Evolutionary conservation across 2,888 invertebrate species (phyloP).

Genomic region (Drosophila longiperda): DNA sequence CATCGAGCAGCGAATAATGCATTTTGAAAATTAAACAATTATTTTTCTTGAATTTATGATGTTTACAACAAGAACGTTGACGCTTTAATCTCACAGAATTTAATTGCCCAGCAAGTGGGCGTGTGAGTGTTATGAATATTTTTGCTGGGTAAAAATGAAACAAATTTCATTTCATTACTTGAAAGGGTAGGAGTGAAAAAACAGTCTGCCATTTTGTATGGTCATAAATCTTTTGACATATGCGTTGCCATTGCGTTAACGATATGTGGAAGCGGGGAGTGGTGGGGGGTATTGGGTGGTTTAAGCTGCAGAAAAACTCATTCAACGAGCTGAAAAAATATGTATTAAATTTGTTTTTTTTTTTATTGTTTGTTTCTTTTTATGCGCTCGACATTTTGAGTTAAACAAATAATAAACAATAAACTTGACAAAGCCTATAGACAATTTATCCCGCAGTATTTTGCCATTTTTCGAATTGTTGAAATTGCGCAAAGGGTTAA

Average conservation of each 20-base stretch:
- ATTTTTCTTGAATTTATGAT: conserved; percentile 59
- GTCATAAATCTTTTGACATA: conserved; percentile 76
- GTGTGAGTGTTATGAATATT: conserved; percentile 7
- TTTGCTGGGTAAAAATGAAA: conserved; percentile 60
- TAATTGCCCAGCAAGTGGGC: conserved; percentile 44
- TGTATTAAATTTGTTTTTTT: conserved; percentile 65
- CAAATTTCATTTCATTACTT: conserved; percentile 75
- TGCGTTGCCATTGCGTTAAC: conserved; percentile 56
- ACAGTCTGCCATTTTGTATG: conserved; percentile 58
- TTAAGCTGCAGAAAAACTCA: conserved; percentile 5
- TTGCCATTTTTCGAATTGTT: conserved; percentile 34
- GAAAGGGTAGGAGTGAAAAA: conserved; percentile 8
- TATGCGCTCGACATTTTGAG: conserved; percentile 45
- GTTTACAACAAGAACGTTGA: conserved; percentile 35
- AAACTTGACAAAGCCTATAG: conserved; percentile 57
- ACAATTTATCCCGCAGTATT: conserved; percentile 41
- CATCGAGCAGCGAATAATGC: conserved; percentile 33
- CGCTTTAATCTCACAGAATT: conserved; percentile 58
- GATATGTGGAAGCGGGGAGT: conserved; percentile 10
- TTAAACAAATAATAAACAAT: conserved; percentile 57
- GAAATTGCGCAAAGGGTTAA: conserved; percentile 31
- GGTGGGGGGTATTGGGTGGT: not conserved
- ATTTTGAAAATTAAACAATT: conserved; percentile 65
- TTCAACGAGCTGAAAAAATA: conserved; percentile 34
- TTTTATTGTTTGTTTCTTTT: conserved; percentile 52